These are phyloP conservation scores for Sceloporus undulatus DNA, from an alignment of 2,113 vertebrate genomes.

Conservation along the genomic window DNA sequence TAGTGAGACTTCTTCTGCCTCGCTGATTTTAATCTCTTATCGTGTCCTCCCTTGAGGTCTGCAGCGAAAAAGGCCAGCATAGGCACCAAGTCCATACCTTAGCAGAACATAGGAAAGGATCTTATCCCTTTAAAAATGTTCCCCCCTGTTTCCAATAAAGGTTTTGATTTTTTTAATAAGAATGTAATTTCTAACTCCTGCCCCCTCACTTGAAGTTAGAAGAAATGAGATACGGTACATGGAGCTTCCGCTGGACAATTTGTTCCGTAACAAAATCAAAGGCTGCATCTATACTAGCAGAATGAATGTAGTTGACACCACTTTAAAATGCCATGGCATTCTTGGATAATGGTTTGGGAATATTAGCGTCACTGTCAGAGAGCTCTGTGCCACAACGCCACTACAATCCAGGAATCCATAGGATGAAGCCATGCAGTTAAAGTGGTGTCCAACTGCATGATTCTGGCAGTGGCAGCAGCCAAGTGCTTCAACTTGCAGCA, in stretches of 20 bases:
- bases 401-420: no score
- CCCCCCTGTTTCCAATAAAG: neutral
- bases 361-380: no score
- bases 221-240: neutral
- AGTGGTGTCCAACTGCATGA: no score
- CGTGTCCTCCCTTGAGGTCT: neutral
- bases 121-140: neutral
- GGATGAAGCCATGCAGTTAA: no score
- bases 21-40: conserved; percentile 43
- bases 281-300: no score
- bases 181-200: neutral
- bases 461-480: no score
- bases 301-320: no score
- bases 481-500: no score
- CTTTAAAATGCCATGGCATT: no score
- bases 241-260: neutral
- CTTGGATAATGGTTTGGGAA: no score
- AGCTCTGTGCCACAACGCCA: no score
- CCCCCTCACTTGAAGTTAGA: neutral
- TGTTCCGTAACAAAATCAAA: neutral
- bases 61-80: conserved; percentile 9
- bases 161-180: neutral
- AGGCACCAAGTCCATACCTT: neutral
- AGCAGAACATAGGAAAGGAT: rapidly evolving
- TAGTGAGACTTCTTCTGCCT: conserved; percentile 46